Conservation (phyloP, 92 coral and sea anemone genomes). For the Virgularia gustaviana region DNA sequence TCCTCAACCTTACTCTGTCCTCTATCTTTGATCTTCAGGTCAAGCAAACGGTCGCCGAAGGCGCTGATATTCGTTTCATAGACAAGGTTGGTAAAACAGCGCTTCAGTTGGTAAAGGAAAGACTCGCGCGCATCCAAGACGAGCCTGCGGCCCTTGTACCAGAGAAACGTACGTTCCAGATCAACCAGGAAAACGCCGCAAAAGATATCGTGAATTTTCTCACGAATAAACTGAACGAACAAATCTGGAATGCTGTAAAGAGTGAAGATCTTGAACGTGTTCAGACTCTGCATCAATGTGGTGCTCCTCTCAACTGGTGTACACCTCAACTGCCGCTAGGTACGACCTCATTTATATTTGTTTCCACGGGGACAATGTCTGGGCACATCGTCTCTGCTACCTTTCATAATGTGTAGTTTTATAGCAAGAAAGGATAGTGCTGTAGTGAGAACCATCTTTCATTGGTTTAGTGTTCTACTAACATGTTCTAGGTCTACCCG, state of each 20-base stretch:
- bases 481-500: too few relatives aligned
- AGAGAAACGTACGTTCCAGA: background rate
- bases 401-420: too few relatives aligned
- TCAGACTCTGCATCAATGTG: slow-evolving; percentile 33
- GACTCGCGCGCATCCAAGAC: background rate
- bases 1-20: background rate
- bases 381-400: too few relatives aligned
- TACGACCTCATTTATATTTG: background rate
- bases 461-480: too few relatives aligned
- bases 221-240: slow-evolving; percentile 20
- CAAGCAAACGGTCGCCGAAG: slow-evolving; percentile 22
- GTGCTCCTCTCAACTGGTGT: slow-evolving; percentile 30
- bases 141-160: background rate
- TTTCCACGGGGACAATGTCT: too few relatives aligned
- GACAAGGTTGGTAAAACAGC: slow-evolving; percentile 13
- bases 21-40: background rate
- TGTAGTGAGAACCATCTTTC: too few relatives aligned
- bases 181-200: background rate
- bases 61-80: slow-evolving; percentile 17
- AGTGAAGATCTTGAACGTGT: slow-evolving; percentile 21
- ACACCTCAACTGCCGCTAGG: slow-evolving; percentile 23
- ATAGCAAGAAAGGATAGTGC: too few relatives aligned
- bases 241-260: slow-evolving; percentile 28
- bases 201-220: slow-evolving; percentile 18
- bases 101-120: slow-evolving; percentile 8